Percentiles rank a stretch among this genome's conserved stretches.
Evolutionary conservation across 2,797 vertebrate genomes (phyloP).

Genomic region (Halcyon chelicuti): DNA sequence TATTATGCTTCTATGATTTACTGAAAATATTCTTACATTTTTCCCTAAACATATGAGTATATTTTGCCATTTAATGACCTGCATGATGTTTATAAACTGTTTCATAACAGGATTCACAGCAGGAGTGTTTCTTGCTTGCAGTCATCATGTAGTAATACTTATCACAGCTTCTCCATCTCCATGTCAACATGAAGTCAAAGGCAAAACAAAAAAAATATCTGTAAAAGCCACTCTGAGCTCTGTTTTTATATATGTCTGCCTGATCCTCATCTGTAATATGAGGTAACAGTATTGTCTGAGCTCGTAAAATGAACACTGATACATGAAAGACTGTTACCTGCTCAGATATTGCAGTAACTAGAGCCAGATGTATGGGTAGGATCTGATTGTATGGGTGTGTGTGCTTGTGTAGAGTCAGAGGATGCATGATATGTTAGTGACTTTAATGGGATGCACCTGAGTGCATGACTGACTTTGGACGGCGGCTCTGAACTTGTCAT

Average conservation of each 20-base stretch:
- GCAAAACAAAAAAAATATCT: neutral
- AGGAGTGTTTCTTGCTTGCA: neutral
- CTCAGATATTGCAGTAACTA: neutral
- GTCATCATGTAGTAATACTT: neutral
- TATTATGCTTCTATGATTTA: neutral
- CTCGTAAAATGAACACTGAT: neutral
- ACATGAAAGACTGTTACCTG: neutral
- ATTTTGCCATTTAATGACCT: neutral
- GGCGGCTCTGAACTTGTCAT: neutral
- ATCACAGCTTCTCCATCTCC: neutral
- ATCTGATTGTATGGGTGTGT: neutral
- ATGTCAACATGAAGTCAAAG: neutral
- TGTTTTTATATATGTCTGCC: neutral
- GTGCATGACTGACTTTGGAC: neutral
- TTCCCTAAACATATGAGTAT: neutral
- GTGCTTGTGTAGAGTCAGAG: neutral
- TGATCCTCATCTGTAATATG: neutral
- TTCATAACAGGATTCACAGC: neutral
- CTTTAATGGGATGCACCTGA: neutral
- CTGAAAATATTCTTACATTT: neutral
- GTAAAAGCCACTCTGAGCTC: neutral
- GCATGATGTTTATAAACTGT: neutral
- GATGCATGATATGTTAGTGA: neutral
- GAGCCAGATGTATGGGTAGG: neutral
- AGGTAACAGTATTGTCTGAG: neutral